Evolutionary conservation across 2,113 vertebrate species (phyloP), one percentile per base, ranked within the genome.

Genomic region (Pygathrix nemaeus): DNA sequence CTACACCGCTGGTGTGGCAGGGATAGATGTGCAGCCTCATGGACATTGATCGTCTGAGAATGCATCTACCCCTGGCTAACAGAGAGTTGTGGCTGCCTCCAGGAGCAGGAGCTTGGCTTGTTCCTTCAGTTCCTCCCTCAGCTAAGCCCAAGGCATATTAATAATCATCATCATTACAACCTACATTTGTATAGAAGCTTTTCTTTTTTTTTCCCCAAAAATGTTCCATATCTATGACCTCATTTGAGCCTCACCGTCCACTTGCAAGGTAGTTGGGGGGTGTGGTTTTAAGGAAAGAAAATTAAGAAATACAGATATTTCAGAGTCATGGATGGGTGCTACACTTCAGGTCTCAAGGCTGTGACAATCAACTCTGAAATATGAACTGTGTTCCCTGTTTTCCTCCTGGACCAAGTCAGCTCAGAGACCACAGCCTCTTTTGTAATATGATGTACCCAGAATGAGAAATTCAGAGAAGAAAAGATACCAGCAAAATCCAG

Each of bases 401-500:
- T 80, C 50, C 72, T 86, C 0, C 3, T 30, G 32, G 64, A 52
- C 50, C 35, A 8, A 17, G 45, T 25, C 72, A 87, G 27, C 10
- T 45, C 76, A 52, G 16, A 30, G 52, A 6, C 14, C 78, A 61
- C 35, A 27, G 43, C 9, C 45, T 84, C 13, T 27, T 72, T 32
- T 81, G 45, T 59, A 55, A 21, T 27, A 1, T 18, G 21, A 81
- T 30, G 27, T 23, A 0, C 38, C 45, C 14, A 4, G 8, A 35
- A 20, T 27, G 48, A 86, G 45, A 59, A 75, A 84, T 87, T 86
- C 38, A 35, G 35, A 94, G 20, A 64, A 90, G 48, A 81, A 90
- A 95, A 57, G 25, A 68, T 75, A 32, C 45, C 18, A 30, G 70
- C 32, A 32, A 93, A 79, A 73, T 25, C 52, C 92, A 94, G 83